These are phyloP conservation scores for Muschampia plurimacula DNA, from an alignment of 2,888 invertebrate genomes.

Conservation along the genomic window DNA sequence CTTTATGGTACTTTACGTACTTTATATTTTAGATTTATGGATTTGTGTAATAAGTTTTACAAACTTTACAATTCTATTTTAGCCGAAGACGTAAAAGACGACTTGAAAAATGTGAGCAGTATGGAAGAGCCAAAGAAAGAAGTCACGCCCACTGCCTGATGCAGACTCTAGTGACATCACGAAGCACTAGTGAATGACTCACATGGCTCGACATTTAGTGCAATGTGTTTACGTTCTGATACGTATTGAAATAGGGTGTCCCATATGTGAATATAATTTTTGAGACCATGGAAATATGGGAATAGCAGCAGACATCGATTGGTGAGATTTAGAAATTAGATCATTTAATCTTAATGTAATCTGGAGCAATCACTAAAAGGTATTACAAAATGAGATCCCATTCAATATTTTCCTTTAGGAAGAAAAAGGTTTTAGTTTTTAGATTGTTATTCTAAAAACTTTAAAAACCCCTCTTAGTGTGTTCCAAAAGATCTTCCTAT, in stretches of 20 bases:
- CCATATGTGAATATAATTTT: neutral
- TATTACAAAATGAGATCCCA: too few relatives aligned
- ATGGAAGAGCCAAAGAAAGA: conserved; percentile 90
- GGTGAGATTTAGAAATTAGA: neutral
- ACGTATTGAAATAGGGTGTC: conserved; percentile 8
- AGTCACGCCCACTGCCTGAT: conserved; percentile 88
- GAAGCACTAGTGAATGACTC: conserved; percentile 3
- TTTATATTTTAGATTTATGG: too few relatives aligned
- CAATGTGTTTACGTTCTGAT: neutral
- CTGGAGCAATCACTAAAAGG: too few relatives aligned
- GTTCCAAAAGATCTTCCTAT: conserved; percentile 27
- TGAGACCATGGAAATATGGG: neutral
- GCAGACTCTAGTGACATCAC: conserved; percentile 41
- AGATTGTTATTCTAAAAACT: neutral
- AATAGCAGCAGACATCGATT: conserved; percentile 1
- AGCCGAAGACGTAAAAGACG: conserved; percentile 88
- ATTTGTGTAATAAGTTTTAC: neutral
- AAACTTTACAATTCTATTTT: conserved; percentile 49
- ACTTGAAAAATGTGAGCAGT: conserved; percentile 81
- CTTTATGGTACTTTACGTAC: too few relatives aligned
- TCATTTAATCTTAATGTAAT: neutral
- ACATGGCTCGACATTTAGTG: neutral
- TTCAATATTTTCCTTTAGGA: neutral
- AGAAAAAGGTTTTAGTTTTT: too few relatives aligned
- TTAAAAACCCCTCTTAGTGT: neutral